Evolutionary conservation across 2,113 vertebrate genomes (phyloP).

Genomic region (Oreotrochilus melanogaster): DNA sequence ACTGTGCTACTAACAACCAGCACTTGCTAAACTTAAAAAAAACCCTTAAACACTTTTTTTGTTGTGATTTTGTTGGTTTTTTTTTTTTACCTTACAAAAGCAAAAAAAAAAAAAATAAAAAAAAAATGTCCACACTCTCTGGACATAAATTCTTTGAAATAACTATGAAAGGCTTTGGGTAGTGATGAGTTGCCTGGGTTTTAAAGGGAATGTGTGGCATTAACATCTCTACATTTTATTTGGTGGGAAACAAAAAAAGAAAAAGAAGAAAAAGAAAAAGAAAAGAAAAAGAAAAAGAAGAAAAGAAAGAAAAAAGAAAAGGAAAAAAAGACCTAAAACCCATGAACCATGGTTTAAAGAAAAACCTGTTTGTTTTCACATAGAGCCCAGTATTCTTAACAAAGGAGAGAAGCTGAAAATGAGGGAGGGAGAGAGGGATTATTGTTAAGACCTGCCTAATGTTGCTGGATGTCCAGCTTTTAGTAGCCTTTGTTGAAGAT

Average conservation of each 20-base stretch:
- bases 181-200: not conserved
- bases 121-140: no score
- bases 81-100: not conserved
- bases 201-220: not conserved
- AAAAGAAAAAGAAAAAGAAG: no score
- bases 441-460: not conserved
- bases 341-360: not conserved
- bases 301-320: no score
- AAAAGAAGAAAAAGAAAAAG: no score
- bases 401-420: not conserved
- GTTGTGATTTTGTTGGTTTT: not conserved
- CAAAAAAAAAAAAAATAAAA: no score
- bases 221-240: not conserved
- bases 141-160: conserved; percentile 12
- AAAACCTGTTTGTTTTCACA: not conserved
- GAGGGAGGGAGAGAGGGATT: not conserved
- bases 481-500: not conserved
- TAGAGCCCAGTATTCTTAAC: not conserved
- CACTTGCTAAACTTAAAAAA: not conserved
- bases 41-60: not conserved
- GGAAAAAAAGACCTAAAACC: no score
- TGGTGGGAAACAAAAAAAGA: not conserved
- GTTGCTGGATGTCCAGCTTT: not conserved
- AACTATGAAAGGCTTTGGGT: not conserved
- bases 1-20: conserved; percentile 16